Conservation (phyloP, 2,113 vertebrate species). For the Brachirus orientalis region DNA sequence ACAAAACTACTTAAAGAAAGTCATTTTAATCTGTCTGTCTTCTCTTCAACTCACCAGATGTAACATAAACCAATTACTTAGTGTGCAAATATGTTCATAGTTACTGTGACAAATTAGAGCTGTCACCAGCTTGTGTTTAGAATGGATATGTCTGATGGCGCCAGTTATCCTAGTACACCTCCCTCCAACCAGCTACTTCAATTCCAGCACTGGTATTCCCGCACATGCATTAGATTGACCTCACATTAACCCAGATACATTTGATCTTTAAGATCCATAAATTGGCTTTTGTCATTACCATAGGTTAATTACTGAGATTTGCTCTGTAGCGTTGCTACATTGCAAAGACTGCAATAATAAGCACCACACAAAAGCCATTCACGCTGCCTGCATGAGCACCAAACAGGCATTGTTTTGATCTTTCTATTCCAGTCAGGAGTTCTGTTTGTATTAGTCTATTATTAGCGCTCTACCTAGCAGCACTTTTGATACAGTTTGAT, state of each 20-base stretch:
- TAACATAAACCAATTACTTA: conserved; percentile 11
- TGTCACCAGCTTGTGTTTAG: conserved; percentile 51
- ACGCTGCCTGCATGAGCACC: conserved; percentile 64
- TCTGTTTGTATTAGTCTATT: conserved; percentile 75
- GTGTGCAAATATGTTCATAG: conserved; percentile 20
- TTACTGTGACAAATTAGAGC: conserved; percentile 46
- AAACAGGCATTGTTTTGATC: conserved; percentile 79
- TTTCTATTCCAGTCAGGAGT: conserved; percentile 70
- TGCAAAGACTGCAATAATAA: conserved; percentile 75
- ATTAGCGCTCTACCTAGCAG: conserved; percentile 59
- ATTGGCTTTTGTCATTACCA: conserved; percentile 82
- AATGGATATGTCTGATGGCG: conserved; percentile 58
- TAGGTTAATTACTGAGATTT: conserved; percentile 83
- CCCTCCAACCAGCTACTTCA: conserved; percentile 58
- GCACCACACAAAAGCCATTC: conserved; percentile 75
- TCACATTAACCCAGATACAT: conserved; percentile 82
- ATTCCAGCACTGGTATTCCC: conserved; percentile 70
- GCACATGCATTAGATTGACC: conserved; percentile 79
- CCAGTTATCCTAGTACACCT: conserved; percentile 49
- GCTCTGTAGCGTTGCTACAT: conserved; percentile 72
- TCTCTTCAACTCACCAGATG: conserved; percentile 8
- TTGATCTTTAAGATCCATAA: conserved; percentile 83
- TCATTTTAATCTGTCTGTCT: background rate
- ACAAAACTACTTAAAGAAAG: no score
- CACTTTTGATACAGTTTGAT: conserved; percentile 69